Evolutionary conservation across 2,888 invertebrate species (phyloP), one percentile per base, ranked within the genome.

Genomic region (Ischnura elegans): DNA sequence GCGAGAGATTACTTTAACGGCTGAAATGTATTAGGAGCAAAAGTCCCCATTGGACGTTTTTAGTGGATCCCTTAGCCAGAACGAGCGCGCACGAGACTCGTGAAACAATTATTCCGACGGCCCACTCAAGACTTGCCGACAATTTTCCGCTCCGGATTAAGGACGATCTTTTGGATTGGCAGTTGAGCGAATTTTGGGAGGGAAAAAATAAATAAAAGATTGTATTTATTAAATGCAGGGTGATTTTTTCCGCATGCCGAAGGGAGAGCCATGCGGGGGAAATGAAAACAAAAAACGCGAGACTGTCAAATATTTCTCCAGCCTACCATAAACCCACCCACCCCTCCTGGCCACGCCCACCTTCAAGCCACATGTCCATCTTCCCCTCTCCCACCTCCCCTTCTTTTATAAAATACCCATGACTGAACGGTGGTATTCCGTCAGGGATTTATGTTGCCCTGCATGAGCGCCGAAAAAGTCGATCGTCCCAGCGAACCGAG

Each of bases 61-160:
- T 61, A 61, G 6, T 61, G 61, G 16, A 61, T 21, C 25, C 16
- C 25, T 21, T 21, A 0, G 25, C 25, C 61, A 25, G 61, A 61
- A 61, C 6, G 61, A 8, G 61, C 0, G 16, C 16, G 25, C 25
- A 25, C n/a, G 25, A 25, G 61, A 61, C 25, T 25, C 61, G 25
- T 61, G 61, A 61, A 61, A 61, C 25, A 61, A 61, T 61, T 61
- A 61, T 61, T 61, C 25, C 61, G 13, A 61, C 61, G 25, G 61
- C 61, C 61, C 61, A 61, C 25, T 21, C 61, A 61, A 61, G 61
- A 21, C 61, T 61, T 8, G 61, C 61, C 61, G 61, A 2, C 19
- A 61, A 61, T 61, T 61, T 61, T 61, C 61, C 61, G 61, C 61
- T 61, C 61, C 61, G 61, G 61, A 61, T 61, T 61, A 61, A 21